Evolutionary conservation across 2,888 invertebrate species (phyloP).

Genomic region (Leptura quadrifasciata): DNA sequence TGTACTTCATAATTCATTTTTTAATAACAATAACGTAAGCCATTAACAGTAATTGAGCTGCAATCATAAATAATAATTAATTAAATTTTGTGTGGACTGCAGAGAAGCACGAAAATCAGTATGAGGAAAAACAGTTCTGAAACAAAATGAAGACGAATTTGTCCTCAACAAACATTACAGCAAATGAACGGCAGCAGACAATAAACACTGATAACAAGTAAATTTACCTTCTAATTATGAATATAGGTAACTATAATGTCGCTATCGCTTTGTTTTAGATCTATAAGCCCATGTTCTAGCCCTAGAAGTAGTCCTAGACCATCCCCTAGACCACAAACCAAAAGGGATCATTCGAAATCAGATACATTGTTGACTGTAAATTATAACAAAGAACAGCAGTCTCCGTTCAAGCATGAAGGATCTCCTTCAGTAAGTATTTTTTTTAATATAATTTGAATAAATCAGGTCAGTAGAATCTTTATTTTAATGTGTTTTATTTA

Average conservation of each 20-base stretch:
- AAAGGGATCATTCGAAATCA: constrained; percentile 68
- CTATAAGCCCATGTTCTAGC: constrained; percentile 71
- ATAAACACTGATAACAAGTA: constrained; percentile 54
- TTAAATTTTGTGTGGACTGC: constrained; percentile 26
- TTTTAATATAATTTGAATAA: background rate
- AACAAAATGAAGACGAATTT: constrained; percentile 63
- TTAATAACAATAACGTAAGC: constrained; percentile 13
- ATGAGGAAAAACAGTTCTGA: constrained; percentile 43
- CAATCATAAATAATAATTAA: background rate
- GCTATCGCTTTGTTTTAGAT: constrained; percentile 60
- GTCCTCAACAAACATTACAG: constrained; percentile 59
- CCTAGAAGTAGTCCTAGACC: constrained; percentile 75
- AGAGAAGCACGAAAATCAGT: constrained; percentile 24
- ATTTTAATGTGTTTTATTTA: background rate
- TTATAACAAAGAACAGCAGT: constrained; percentile 57
- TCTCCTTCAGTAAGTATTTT: constrained; percentile 64
- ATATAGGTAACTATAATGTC: constrained; percentile 29
- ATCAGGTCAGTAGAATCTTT: background rate
- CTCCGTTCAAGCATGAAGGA: constrained; percentile 60
- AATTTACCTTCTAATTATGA: constrained; percentile 25
- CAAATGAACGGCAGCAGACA: constrained; percentile 56
- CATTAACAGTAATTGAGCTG: constrained; percentile 15
- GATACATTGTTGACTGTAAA: constrained; percentile 64
- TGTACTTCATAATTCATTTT: constrained; percentile 15
- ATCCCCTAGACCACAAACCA: constrained; percentile 73